A percentile compares a stretch with the other conserved stretches of the same genome.
These are phyloP conservation scores for Mallotus villosus DNA, from an alignment of 2,797 vertebrate genomes.

Conservation along the genomic window DNA sequence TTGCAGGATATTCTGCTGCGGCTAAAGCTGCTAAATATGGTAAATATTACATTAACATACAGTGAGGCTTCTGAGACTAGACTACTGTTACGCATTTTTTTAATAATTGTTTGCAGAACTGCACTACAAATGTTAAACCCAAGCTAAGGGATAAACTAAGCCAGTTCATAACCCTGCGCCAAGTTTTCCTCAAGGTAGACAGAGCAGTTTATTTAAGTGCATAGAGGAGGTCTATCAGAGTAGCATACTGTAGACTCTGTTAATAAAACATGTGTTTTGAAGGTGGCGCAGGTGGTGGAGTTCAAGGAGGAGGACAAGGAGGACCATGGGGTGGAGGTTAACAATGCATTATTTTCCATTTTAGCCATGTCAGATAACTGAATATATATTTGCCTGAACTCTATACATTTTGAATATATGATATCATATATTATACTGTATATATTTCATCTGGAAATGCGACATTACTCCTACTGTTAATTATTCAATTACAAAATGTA, in stretches of 20 bases:
- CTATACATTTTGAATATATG: too few species aligned
- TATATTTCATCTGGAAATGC: too few species aligned
- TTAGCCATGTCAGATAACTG: too few species aligned
- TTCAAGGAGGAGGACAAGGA: slow-evolving; percentile 6
- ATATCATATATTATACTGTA: too few species aligned
- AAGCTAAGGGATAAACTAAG: too few species aligned
- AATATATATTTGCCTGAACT: too few species aligned
- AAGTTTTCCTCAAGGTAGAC: too few species aligned
- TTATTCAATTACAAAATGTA: slow-evolving; percentile 14
- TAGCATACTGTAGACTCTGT: neutral
- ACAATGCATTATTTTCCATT: neutral
- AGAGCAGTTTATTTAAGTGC: too few species aligned
- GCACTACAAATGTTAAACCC: too few species aligned
- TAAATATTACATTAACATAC: slow-evolving; percentile 48
- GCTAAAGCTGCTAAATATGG: slow-evolving; percentile 89
- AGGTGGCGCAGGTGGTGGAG: slow-evolving; percentile 17
- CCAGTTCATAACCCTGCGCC: neutral
- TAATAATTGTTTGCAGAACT: neutral
- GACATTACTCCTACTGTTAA: too few species aligned
- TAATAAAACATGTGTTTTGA: neutral
- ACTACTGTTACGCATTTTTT: neutral
- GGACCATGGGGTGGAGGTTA: slow-evolving; percentile 16
- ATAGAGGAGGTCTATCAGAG: neutral
- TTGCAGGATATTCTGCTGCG: slow-evolving; percentile 47
- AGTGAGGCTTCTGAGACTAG: neutral